Evolutionary conservation across 2,113 vertebrate genomes (phyloP), one percentile per base, ranked within the genome.

Genomic region (Ochotona curzoniae): DNA sequence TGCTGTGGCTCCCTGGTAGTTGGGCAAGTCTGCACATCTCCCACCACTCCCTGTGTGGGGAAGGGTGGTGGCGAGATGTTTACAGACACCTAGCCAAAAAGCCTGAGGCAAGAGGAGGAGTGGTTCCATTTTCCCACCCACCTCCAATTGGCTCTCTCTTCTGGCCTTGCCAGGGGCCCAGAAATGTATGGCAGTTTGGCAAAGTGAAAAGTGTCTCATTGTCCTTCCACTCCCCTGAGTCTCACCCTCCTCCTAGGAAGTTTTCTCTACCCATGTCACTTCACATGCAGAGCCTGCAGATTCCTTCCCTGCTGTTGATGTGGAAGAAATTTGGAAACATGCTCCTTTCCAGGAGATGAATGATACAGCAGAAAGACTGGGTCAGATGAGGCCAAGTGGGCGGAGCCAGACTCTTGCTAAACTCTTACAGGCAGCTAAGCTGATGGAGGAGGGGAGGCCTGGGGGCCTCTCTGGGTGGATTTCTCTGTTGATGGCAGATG

Each of bases 311-410:
- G n/a, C 47, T 89, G n/a, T 60, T 84, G 80, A 75, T 93, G 83
- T 93, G 91, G 71, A 90, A 28, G 76, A 95, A 81, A 26, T n/a
- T 91, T 74, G 91, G 92, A 71, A 95, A 15, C 44, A 3, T 11
- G 18, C 44, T 80, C 44, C 63, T 83, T 83, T 93, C 87, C 51
- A 82, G 88, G 88, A 94, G 91, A 93, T 79, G 93, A 97, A 75
- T 82, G 89, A 82, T 89, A 32, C 0, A 20, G 61, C 79, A 67
- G 63, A 61, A 89, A 66, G 38, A 66, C 13, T 51, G 83, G 96
- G 93, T 95, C 91, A 93, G 73, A 60, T 49, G 86, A 94, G 93
- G 95, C 78, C 80, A 86, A 57, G 85, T 38, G 64, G 74, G 20
- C 5, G 13, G 60, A 87, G 89, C 90, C 89, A 89, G 83, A 63